Percentiles rank a stretch among this genome's conserved stretches.
These are phyloP conservation scores for Mionectes macconnelli DNA, from an alignment of 2,113 vertebrate genomes.

Conservation along the genomic window DNA sequence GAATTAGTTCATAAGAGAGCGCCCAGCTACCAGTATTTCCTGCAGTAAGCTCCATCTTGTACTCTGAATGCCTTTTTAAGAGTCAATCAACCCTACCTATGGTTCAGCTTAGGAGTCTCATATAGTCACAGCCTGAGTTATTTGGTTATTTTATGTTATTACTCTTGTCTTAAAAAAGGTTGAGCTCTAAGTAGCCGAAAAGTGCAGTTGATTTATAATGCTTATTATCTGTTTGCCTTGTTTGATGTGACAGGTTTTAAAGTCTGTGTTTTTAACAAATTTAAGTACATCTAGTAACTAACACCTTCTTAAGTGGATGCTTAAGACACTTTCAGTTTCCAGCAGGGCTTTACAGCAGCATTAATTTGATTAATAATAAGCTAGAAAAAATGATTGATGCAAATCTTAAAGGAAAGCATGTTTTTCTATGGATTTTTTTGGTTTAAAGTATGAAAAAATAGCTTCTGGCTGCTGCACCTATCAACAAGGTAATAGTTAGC, in stretches of 20 bases:
- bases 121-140: background rate
- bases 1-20: background rate
- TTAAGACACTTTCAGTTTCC: background rate
- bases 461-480: background rate
- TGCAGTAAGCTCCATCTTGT: background rate
- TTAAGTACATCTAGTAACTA: background rate
- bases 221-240: background rate
- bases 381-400: background rate
- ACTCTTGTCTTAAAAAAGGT: background rate
- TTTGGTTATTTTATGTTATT: background rate
- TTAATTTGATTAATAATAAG: background rate
- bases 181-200: background rate
- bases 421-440: background rate
- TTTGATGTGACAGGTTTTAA: background rate
- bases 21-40: background rate
- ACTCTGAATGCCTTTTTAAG: background rate
- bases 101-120: background rate
- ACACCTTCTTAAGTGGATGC: background rate
- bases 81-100: background rate
- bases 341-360: background rate
- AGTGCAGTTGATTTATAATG: background rate
- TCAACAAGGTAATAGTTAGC: background rate
- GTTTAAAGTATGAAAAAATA: background rate
- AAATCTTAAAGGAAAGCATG: constrained; percentile 25
- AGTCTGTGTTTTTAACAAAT: constrained; percentile 11